Conservation (phyloP, 2,797 vertebrate genomes). For the Clarias pachynema region DNA sequence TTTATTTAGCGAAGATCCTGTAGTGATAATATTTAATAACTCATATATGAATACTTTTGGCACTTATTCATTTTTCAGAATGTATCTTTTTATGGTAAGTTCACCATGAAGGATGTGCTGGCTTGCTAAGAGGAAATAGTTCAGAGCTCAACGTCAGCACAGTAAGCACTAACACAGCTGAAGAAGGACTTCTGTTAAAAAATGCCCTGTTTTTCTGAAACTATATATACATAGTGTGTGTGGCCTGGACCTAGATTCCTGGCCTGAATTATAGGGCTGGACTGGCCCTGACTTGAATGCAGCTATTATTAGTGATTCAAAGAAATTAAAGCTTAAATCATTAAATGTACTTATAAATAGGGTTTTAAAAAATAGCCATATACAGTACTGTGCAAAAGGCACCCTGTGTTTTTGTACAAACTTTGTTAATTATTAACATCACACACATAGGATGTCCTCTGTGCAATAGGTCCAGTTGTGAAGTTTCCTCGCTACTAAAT, state of each 20-base stretch:
- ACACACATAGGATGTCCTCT: no score
- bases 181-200: background rate
- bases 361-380: background rate
- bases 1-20: background rate
- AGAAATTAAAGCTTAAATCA: background rate
- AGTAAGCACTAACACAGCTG: background rate
- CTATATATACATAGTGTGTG: background rate
- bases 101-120: background rate
- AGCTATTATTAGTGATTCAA: background rate
- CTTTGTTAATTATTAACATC: no score
- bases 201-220: constrained; percentile 7
- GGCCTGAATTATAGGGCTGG: constrained; percentile 1
- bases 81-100: background rate
- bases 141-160: background rate
- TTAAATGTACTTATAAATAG: background rate
- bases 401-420: no score
- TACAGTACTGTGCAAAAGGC: no score
- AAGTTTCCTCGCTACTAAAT: no score
- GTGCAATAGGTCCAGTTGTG: no score
- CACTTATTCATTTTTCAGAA: background rate
- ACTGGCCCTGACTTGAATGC: background rate
- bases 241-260: constrained; percentile 18
- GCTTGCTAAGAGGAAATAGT: background rate
- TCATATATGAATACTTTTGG: background rate
- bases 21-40: background rate